A percentile compares a stretch with the other conserved stretches of the same genome.
phyloP scores from a whole-genome alignment of 2,797 vertebrate species.

The Leuciscus waleckii region DNA sequence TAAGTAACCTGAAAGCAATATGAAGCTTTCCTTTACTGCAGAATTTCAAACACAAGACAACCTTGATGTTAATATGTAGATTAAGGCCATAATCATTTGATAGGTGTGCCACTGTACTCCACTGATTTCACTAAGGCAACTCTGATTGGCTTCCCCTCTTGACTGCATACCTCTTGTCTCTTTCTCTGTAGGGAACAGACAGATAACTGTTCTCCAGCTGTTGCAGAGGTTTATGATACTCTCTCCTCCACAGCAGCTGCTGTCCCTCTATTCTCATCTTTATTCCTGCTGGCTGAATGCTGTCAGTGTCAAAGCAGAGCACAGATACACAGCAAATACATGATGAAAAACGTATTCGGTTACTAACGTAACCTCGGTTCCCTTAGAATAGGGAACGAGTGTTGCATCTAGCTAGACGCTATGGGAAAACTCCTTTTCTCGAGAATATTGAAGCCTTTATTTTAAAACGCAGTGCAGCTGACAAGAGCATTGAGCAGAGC shows the following conservation, averaged over 20 bases:
- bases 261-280: constrained; percentile 24
- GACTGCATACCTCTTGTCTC: constrained; percentile 6
- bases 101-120: neutral
- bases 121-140: neutral
- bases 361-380: too few relatives aligned
- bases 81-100: neutral
- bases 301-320: constrained; percentile 19
- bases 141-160: constrained; percentile 26
- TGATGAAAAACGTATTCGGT: too few relatives aligned
- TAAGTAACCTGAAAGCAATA: neutral
- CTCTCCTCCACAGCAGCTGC: constrained; percentile 1
- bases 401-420: too few relatives aligned
- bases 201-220: constrained; percentile 38
- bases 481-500: too few relatives aligned
- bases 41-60: neutral
- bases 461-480: too few relatives aligned
- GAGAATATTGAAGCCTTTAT: too few relatives aligned
- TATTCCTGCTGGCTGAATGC: constrained; percentile 10
- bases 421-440: too few relatives aligned
- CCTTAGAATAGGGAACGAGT: too few relatives aligned
- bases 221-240: constrained; percentile 20
- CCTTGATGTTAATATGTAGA: neutral
- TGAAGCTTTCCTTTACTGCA: neutral
- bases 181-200: constrained; percentile 4
- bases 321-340: neutral